Evolutionary conservation across 2,888 invertebrate species (phyloP).

Genomic region (Atherix ibis): DNA sequence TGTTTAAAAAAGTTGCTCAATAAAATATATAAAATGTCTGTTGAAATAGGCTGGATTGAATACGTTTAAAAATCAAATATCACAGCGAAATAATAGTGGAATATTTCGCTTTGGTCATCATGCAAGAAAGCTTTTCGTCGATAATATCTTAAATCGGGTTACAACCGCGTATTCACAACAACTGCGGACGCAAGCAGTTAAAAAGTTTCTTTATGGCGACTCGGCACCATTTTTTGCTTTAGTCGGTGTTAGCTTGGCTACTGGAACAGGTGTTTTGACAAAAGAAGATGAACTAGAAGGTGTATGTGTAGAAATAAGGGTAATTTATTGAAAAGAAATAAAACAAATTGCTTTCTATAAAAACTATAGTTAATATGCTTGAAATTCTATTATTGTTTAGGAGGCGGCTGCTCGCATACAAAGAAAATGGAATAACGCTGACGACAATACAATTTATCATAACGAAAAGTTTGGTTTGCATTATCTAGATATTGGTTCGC

Average conservation of each 20-base stretch:
- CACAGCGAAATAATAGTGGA: constrained; percentile 16
- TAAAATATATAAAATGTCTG: background rate
- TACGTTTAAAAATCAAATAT: constrained; percentile 11
- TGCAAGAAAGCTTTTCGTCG: constrained; percentile 48
- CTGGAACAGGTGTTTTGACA: constrained; percentile 55
- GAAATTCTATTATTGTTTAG: constrained; percentile 3
- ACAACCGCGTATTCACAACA: constrained; percentile 49
- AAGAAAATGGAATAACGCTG: constrained; percentile 23
- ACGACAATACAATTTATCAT: constrained; percentile 24
- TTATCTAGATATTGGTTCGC: constrained; percentile 48
- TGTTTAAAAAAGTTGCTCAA: too few relatives aligned
- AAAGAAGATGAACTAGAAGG: constrained; percentile 64
- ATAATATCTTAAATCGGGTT: constrained; percentile 51
- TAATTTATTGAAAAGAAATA: constrained; percentile 20
- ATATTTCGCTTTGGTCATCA: constrained; percentile 42
- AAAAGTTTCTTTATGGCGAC: constrained; percentile 48
- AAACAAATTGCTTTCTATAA: too few relatives aligned
- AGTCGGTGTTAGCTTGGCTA: constrained; percentile 55
- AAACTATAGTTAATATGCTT: background rate
- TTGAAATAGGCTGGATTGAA: constrained; percentile 3
- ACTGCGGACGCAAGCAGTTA: constrained; percentile 44
- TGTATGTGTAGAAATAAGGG: constrained; percentile 62
- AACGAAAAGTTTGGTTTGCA: constrained; percentile 36
- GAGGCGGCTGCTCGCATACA: constrained; percentile 29
- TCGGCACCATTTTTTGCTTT: constrained; percentile 58